These are phyloP conservation scores for Acleris emargana DNA, from an alignment of 2,888 invertebrate species.

Conservation along the genomic window DNA sequence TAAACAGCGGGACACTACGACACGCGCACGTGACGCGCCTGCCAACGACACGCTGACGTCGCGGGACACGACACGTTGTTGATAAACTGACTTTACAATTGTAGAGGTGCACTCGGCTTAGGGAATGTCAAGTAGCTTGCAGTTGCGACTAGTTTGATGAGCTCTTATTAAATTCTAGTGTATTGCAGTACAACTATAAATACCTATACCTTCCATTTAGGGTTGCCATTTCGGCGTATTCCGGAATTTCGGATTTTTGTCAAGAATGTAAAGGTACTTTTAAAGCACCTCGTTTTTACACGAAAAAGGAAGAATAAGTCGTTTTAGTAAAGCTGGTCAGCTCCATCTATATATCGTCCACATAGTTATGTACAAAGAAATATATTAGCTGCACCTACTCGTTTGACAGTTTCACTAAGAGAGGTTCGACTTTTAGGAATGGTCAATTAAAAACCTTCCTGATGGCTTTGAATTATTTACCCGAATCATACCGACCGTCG, in stretches of 20 bases:
- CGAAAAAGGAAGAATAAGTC: no score
- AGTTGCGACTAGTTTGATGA: constrained; percentile 9
- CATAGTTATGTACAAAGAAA: no score
- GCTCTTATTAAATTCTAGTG: background rate
- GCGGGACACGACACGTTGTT: constrained; percentile 64
- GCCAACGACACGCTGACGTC: constrained; percentile 50
- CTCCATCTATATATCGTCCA: no score
- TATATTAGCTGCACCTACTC: no score
- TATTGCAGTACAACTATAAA: background rate
- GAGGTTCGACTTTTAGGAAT: background rate
- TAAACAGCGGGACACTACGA: constrained; percentile 31
- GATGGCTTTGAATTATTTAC: constrained; percentile 22
- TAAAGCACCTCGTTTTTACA: no score
- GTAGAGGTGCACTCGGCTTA: constrained; percentile 44
- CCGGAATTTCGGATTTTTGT: no score
- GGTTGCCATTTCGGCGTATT: no score
- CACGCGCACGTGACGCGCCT: constrained; percentile 62
- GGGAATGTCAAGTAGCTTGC: constrained; percentile 45
- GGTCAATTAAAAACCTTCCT: background rate
- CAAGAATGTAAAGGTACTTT: no score
- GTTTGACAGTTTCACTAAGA: no score
- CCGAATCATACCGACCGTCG: constrained; percentile 26
- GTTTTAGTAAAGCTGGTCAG: no score
- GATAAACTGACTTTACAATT: constrained; percentile 55
- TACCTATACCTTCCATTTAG: no score